Base-by-base conservation (phyloP, 2,113 vertebrate species). In the Neolamprologus toae region DNA sequence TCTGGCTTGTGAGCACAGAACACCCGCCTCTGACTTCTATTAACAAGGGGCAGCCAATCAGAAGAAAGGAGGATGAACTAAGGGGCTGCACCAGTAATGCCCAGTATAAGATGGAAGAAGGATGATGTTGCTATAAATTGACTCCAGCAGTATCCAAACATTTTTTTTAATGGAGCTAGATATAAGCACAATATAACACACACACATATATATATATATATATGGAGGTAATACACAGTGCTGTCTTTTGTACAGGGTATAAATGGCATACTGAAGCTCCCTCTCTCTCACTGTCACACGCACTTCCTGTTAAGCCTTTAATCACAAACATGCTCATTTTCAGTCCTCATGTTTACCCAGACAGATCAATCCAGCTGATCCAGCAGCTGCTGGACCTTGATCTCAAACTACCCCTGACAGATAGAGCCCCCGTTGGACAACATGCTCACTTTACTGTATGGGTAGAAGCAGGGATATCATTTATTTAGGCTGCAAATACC, bases 291-390 rank as follows among this genome's bases (percentile, higher is more conserved):
- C 49, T 17, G 10, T 35, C 35, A 17, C n/a, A 80, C 5, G 3
- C 59, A 63, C 6, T n/a, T 55, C 31, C 49, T 66, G 71, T 35
- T 86, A 86, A 90, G 80, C 89, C 42, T 11, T 80, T 88, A 84
- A 90, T 90, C 83, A 61, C 17, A 83, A 84, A 82, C 71, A 79
- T 59, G 53, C 63, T 86, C 78, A 63, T 86, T 86, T 88, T 79
- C 81, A 81, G 82, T 55, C 21, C 7, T 45, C 68, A 19, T 87
- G 87, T 90, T 93, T 87, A 91, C 83, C 55, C 86, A 86, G 88
- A 91, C 80, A 45, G 81, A 89, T 92, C 87, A 85, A 91, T 92
- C 76, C 82, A 88, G 85, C 84, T 66, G 84, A 94, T 84, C 83
- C 82, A 81, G 78, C 78, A 82, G 80, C 78, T 83, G 63, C 79